phyloP scores from a whole-genome alignment of 2,888 invertebrate species.

The Keiferia lycopersicella region DNA sequence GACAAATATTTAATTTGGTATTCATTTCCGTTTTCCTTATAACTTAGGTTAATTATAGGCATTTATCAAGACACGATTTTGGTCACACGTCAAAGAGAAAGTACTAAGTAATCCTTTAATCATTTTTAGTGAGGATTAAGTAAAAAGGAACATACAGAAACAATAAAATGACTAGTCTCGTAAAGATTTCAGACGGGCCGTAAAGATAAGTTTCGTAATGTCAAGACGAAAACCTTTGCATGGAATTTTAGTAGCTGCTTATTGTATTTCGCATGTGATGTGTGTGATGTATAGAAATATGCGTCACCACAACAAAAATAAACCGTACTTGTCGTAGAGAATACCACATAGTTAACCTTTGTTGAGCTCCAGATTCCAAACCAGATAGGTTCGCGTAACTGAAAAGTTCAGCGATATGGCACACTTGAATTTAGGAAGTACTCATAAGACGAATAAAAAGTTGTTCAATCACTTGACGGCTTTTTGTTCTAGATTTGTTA shows the following conservation, averaged over 20 bases:
- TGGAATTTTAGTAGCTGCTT: not conserved
- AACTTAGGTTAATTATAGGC: too few species aligned
- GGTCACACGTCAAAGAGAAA: too few species aligned
- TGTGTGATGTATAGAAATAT: not conserved
- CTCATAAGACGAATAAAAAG: too few species aligned
- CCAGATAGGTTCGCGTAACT: not conserved
- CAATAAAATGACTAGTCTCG: not conserved
- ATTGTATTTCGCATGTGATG: not conserved
- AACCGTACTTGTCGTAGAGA: not conserved
- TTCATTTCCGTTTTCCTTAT: too few species aligned
- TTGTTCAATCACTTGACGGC: too few species aligned
- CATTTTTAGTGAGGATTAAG: too few species aligned
- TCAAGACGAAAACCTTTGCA: not conserved
- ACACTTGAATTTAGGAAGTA: not conserved
- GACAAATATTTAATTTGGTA: too few species aligned
- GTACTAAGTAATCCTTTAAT: too few species aligned
- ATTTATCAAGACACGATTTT: too few species aligned
- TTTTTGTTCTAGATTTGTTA: too few species aligned
- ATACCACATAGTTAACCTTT: conserved; percentile 10
- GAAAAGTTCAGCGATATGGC: not conserved
- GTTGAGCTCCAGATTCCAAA: conserved; percentile 11
- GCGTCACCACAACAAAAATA: conserved; percentile 6
- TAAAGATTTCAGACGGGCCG: not conserved
- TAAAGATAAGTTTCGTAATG: not conserved
- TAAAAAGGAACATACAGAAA: not conserved